A percentile compares a stretch with the other conserved stretches of the same genome.
These are phyloP conservation scores for Cebus imitator DNA, from an alignment of 2,113 vertebrate genomes.

Conservation along the genomic window DNA sequence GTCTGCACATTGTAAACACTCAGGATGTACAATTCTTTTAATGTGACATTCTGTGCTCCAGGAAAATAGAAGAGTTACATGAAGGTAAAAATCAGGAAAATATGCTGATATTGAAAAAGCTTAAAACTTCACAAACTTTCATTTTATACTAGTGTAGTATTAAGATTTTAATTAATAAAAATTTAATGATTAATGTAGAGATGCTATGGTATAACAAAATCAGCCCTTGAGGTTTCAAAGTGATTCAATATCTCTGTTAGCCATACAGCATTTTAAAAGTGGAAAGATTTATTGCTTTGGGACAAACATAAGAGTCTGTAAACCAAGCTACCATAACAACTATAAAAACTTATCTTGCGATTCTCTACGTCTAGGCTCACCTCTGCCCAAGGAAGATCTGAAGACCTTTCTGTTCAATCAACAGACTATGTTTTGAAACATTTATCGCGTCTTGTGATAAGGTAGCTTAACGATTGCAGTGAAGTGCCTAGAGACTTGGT, in stretches of 20 bases:
- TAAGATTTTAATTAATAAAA: not conserved
- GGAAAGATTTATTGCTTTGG: not conserved
- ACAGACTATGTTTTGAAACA: not conserved
- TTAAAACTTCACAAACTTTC: not conserved
- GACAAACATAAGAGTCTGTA: constrained; percentile 49
- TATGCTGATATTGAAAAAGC: not conserved
- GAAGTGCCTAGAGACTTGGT: constrained; percentile 26
- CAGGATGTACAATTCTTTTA: not conserved
- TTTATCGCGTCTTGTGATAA: not conserved
- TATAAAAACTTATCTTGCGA: not conserved
- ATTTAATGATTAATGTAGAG: not conserved
- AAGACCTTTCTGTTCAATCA: constrained; percentile 14
- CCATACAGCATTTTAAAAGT: constrained; percentile 23
- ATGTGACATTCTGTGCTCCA: fast-evolving
- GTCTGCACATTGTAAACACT: not conserved
- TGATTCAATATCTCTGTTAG: not conserved
- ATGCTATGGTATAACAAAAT: not conserved
- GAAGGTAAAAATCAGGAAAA: not conserved
- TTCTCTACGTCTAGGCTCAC: constrained; percentile 53
- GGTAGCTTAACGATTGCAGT: not conserved
- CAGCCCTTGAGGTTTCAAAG: not conserved
- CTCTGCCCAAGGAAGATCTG: constrained; percentile 38
- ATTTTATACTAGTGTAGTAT: not conserved
- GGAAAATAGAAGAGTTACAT: not conserved
- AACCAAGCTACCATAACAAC: constrained; percentile 38